phyloP scores from a whole-genome alignment of 2,797 vertebrate genomes.

The Characodon lateralis region DNA sequence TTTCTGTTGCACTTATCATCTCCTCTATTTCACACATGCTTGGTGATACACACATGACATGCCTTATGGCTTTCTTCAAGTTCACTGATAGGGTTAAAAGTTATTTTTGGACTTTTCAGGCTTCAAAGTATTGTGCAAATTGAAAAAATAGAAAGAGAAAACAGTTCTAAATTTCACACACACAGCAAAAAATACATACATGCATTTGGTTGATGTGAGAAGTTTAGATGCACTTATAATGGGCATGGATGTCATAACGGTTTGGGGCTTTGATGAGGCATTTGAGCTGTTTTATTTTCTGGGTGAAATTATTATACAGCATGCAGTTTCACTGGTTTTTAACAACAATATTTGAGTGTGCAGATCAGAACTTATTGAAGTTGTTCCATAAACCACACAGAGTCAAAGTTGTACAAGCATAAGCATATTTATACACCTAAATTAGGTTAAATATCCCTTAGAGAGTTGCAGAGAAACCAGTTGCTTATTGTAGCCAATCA shows the following conservation, averaged over 20 bases:
- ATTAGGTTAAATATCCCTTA: no score
- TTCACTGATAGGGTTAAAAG: conserved; percentile 36
- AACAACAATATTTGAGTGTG: background rate
- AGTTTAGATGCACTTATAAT: background rate
- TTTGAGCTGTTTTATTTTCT: background rate
- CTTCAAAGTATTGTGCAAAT: conserved; percentile 12
- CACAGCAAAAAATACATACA: background rate
- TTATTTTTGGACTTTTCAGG: conserved; percentile 18
- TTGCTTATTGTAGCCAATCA: no score
- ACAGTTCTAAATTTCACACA: no score
- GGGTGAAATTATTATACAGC: background rate
- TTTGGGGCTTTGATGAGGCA: background rate
- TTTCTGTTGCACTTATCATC: conserved; percentile 51
- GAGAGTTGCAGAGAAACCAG: no score
- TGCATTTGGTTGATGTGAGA: background rate
- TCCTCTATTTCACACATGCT: conserved; percentile 47
- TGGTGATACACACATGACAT: conserved; percentile 34
- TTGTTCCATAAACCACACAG: background rate
- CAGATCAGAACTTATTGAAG: background rate
- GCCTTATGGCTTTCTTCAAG: conserved; percentile 39
- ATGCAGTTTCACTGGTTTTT: background rate
- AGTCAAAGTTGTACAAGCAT: background rate
- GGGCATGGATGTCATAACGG: background rate
- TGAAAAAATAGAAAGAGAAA: background rate
- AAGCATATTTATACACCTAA: background rate